These are phyloP conservation scores for Vollenhovia emeryi DNA, from an alignment of 1,140 invertebrate genomes.

Conservation along the genomic window DNA sequence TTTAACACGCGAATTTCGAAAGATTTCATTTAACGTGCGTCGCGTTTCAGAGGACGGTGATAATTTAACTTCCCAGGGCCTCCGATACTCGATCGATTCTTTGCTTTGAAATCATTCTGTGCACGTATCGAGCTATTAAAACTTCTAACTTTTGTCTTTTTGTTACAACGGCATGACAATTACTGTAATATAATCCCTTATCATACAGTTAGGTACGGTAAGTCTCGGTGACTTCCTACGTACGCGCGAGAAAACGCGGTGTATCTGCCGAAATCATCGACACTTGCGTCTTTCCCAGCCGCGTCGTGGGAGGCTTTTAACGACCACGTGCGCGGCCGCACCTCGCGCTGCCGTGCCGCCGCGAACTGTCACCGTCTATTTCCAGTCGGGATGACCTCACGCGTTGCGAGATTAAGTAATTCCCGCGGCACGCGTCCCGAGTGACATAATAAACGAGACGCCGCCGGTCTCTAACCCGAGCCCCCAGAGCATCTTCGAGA, in stretches of 20 bases:
- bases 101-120: neutral
- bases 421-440: neutral
- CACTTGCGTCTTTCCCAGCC: neutral
- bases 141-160: no score
- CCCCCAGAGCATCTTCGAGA: neutral
- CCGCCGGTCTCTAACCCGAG: neutral
- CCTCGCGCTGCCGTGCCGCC: neutral
- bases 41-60: neutral
- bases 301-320: constrained; percentile 1
- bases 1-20: neutral
- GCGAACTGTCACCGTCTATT: constrained; percentile 66
- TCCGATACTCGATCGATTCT: neutral
- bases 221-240: neutral
- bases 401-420: constrained; percentile 58
- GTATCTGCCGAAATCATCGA: neutral
- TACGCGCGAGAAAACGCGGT: neutral
- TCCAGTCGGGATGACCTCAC: constrained; percentile 67
- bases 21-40: neutral
- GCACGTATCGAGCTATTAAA: neutral
- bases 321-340: constrained; percentile 33
- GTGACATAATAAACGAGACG: constrained; percentile 54
- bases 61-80: neutral
- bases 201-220: neutral
- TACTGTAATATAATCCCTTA: constrained; percentile 3
- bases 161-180: neutral